Base-by-base conservation (phyloP, 2,113 vertebrate genomes). In the Nansenia antarctica region DNA sequence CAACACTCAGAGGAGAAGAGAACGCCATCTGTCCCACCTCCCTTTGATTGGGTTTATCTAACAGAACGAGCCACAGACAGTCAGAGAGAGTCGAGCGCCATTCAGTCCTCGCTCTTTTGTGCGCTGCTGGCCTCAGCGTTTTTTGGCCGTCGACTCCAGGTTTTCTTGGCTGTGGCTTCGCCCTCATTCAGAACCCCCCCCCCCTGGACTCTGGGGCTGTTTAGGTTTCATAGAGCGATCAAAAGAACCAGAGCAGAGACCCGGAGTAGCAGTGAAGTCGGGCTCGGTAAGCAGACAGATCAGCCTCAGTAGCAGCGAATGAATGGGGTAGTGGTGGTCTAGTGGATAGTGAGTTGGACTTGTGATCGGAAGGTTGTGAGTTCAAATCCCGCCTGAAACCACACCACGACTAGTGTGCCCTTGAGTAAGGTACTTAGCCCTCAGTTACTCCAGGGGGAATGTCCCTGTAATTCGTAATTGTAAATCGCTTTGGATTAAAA, bases 191-290 rank as follows among this genome's bases (percentile, higher is more conserved):
- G 55, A 73, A 49, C 73, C 67, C 69, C 67, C n/a, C n/a, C n/a
- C n/a, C n/a, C n/a, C n/a, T 79, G 74, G 71, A 85, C 77, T 75
- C 54, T 22, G 78, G 81, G 80, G 79, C 84, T 79, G 61, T 83
- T 88, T 76, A 62, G 74, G 77, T 88, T 91, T 86, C 86, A 86
- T 34, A 64, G 79, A 86, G 75, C 85, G 75, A 82, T 89, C 83
- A 78, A 85, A 84, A 76, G 78, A 79, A 53, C 77, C 70, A 67
- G 20, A 67, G 20, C 77, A 86, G 79, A 83, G 67, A 81, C n/a
- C 59, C 59, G 55, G 72, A 70, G 62, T 27, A 60, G 66, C 70
- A 75, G 61, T 30, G 14, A 66, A 71, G 76, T 72, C 81, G 74
- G 75, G 60, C 55, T 54, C 55, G 18, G n/a, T n/a, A 31, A 26